Base-by-base conservation (phyloP, 2,113 vertebrate genomes). In the Conger conger region DNA sequence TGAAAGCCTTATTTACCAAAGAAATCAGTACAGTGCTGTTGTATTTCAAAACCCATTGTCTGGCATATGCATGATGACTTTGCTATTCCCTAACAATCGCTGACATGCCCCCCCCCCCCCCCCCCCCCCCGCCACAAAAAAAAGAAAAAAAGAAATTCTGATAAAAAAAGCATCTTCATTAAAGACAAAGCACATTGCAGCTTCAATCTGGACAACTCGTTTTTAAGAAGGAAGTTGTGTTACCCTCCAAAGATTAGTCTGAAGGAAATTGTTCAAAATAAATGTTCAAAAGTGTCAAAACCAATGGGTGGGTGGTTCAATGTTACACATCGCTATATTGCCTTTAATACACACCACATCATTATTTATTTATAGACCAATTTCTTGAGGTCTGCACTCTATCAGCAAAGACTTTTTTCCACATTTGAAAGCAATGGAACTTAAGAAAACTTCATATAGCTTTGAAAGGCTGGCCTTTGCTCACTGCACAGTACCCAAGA, bases 351-450 rank as follows among this genome's bases (percentile, higher is more conserved):
- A 18, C 78, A 79, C 36, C 36, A 79, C 36, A 79, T 79, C 77
- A 79, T 79, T 38, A 79, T 23, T 79, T 79, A 79, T 79, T 79
- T 40, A 79, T 35, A 40, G 38, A 79, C 35, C 36, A 42, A 38
- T 79, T 42, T 42, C 20, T 79, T 38, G 38, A n/a, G 20, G 16
- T 35, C 68, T 73, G 68, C 68, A 73, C 78, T 79, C 38, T 27
- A 40, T 79, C 78, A 40, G 18, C 11, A 38, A 79, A 79, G 16
- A 79, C 7, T 18, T 79, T 38, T 79, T 79, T 40, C 40, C 77
- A 9, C 11, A 68, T 8, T 68, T n/a, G n/a, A 73, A 73, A 33
- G 27, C n/a, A 11, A 27, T 11, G n/a, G 11, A 73, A 73, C 68
- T 33, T 73, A 30, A 27, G 68, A 30, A 13, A 73, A 33, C 27